Conservation (phyloP, 2,888 invertebrate genomes). For the Acanthococcus lagerstroemiae region DNA sequence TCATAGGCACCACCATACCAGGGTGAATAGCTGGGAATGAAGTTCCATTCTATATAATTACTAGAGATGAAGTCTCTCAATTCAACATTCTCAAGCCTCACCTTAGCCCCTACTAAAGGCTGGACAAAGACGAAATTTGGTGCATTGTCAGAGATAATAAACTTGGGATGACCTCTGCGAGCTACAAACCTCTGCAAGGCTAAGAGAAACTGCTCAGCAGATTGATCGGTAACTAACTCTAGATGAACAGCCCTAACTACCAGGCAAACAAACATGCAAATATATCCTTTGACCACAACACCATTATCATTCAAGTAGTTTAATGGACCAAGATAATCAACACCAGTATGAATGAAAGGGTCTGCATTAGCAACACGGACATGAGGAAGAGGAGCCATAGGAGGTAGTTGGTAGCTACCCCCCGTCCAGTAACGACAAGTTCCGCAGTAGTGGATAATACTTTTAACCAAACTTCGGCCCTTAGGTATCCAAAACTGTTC, state of each 20-base stretch:
- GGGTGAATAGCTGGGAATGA: not conserved
- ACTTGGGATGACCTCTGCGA: not conserved
- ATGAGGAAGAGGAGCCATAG: not conserved
- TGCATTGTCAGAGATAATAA: not conserved
- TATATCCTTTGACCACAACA: not conserved
- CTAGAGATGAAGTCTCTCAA: not conserved
- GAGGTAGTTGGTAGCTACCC: not conserved
- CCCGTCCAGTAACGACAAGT: not conserved
- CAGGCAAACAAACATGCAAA: not conserved
- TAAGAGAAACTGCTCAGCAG: not conserved
- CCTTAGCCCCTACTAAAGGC: not conserved
- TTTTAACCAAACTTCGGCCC: not conserved
- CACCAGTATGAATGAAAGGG: not conserved
- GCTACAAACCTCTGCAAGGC: not conserved
- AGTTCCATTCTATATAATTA: not conserved
- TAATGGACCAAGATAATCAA: not conserved
- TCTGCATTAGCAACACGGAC: not conserved
- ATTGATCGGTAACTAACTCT: not conserved
- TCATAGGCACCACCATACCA: conserved; percentile 1
- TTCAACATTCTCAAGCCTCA: not conserved
- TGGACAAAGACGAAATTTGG: not conserved
- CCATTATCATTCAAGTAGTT: not conserved
- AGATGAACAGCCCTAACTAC: not conserved
- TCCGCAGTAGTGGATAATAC: not conserved
- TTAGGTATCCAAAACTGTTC: not conserved